Base-by-base conservation (phyloP, 1,140 invertebrate species). In the Tyrophagus putrescentiae region DNA sequence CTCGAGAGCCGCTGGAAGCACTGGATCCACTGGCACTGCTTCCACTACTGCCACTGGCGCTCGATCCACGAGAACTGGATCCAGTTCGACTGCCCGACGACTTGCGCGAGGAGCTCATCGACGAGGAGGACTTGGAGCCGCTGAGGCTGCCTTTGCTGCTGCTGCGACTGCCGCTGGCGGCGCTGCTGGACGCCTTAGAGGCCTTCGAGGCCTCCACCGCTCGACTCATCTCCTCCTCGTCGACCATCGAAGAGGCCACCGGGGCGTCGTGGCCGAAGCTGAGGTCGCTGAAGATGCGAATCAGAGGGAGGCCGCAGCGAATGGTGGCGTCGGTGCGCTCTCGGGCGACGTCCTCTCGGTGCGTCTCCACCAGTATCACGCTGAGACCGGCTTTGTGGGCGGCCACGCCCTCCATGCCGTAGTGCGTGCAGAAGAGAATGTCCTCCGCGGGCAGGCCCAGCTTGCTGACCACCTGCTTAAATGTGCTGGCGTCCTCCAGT, bases 381-480 rank as follows among this genome's bases (percentile, higher is more conserved):
- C 5, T 7, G 11, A 60, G 7, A 16, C 58, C 58, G 18, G 58
- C 58, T 9, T 60, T 32, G 9, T 52, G 9, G 16, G 58, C 58
- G 4, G 58, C 58, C 5, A 21, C 21, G 9, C 11, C 58, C 42
- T 60, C 58, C 23, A 27, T 21, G 21, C 42, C 42, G 23, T 41
- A 60, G 29, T 60, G 48, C 42, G 60, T 61, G 16, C 61, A 31
- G 41, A 61, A 61, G 13, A 61, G 11, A 5, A 64, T 13, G 16
- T 63, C 60, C 6, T 62, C 23, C 28, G 60, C 31, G 29, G 11
- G 16, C 4, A 5, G 4, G 5, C 29, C 28, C 5, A 61, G 5
- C 21, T 34, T 60, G 23, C 4, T 4, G 16, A 44, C 11, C 5
- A 61, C 7, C 23, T 60, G 25, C 5, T 16, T 13, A 18, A n/a